Percentiles rank a stretch among this genome's conserved stretches.
Conservation (phyloP, 2,888 invertebrate genomes). For the Torymus texanus region DNA sequence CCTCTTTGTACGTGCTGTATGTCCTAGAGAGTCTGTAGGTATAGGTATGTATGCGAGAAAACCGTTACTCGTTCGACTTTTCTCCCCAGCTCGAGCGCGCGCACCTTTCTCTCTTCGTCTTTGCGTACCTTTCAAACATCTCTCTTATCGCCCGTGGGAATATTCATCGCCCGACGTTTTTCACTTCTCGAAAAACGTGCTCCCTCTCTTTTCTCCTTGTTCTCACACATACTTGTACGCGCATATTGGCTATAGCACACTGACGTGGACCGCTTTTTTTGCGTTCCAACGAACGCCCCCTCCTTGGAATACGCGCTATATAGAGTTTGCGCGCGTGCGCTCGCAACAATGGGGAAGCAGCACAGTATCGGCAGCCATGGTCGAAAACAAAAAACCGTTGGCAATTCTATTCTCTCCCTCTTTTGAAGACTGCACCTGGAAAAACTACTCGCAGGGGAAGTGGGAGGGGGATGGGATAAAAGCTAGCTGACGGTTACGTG, state of each 20-base stretch:
- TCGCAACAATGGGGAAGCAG: too few relatives aligned
- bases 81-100: too few relatives aligned
- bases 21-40: neutral
- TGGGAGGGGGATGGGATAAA: neutral
- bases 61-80: constrained; percentile 32
- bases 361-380: too few relatives aligned
- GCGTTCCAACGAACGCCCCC: neutral
- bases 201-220: neutral
- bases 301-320: too few relatives aligned
- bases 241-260: neutral
- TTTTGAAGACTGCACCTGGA: constrained; percentile 9
- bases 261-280: constrained; percentile 27
- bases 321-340: too few relatives aligned
- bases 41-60: constrained; percentile 3
- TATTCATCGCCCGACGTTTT: too few relatives aligned
- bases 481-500: neutral
- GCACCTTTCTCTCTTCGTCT: too few relatives aligned
- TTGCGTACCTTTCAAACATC: too few relatives aligned
- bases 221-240: neutral
- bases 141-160: too few relatives aligned
- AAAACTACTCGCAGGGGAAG: neutral
- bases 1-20: constrained; percentile 11
- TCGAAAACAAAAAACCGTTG: constrained; percentile 45
- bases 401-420: neutral
- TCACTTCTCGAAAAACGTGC: too few relatives aligned